These are phyloP conservation scores for Phataginus tricuspis DNA, from an alignment of 2,797 vertebrate species.

Conservation along the genomic window DNA sequence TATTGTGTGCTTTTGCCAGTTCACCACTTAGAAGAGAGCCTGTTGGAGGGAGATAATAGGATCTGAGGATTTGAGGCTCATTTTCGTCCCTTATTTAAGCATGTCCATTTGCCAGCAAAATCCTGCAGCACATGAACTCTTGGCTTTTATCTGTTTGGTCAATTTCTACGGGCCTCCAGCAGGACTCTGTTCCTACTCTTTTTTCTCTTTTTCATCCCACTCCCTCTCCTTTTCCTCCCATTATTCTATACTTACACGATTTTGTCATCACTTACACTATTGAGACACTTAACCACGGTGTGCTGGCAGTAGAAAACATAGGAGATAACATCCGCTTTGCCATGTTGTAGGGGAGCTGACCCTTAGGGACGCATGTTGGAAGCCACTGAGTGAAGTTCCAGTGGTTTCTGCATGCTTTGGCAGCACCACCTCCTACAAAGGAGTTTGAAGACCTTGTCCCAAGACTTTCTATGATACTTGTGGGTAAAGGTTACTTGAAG, in stretches of 20 bases:
- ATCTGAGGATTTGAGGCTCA: neutral
- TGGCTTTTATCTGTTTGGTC: neutral
- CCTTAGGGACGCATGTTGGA: neutral
- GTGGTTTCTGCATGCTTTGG: neutral
- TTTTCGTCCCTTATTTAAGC: neutral
- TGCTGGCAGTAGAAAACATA: neutral
- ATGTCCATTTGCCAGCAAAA: neutral
- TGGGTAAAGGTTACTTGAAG: neutral
- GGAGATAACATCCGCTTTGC: neutral
- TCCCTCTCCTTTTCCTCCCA: neutral
- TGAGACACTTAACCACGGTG: neutral
- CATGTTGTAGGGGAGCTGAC: neutral
- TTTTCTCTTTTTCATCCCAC: accelerated
- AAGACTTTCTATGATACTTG: neutral
- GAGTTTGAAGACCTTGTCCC: neutral
- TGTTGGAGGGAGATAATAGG: neutral
- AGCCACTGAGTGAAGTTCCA: neutral
- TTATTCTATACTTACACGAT: too few relatives aligned
- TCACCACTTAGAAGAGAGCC: neutral
- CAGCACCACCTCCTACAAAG: neutral
- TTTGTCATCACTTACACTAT: neutral
- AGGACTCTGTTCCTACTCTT: neutral
- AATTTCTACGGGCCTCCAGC: accelerated
- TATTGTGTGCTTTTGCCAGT: neutral
- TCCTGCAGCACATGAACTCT: neutral